Evolutionary conservation across 2,797 vertebrate genomes (phyloP).

Genomic region (Typhlichthys eigenmanni): DNA sequence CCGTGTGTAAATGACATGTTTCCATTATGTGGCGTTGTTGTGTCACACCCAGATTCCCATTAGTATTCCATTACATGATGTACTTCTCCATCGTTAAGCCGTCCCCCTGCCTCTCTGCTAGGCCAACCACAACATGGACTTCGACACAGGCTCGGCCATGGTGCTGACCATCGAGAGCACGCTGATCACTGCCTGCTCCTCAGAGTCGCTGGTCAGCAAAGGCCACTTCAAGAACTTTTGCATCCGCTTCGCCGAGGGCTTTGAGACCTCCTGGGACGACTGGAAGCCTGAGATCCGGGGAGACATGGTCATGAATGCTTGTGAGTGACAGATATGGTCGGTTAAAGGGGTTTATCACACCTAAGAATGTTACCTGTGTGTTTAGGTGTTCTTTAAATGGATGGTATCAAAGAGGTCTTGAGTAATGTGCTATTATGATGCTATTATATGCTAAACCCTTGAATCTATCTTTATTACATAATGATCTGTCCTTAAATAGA

Average conservation of each 20-base stretch:
- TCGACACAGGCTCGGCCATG: constrained; percentile 94
- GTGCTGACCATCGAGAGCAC: constrained; percentile 98
- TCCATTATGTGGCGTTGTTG: too few relatives aligned
- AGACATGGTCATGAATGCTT: constrained; percentile 96
- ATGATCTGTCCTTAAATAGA: background rate
- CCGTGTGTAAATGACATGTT: too few relatives aligned
- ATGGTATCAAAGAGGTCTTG: too few relatives aligned
- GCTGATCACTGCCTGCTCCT: constrained; percentile 97
- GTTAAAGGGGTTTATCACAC: too few relatives aligned
- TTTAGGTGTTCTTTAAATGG: background rate
- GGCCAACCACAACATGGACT: constrained; percentile 92
- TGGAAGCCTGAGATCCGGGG: constrained; percentile 96
- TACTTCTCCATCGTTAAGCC: background rate
- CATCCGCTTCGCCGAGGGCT: constrained; percentile 97
- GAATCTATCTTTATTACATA: background rate
- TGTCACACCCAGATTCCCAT: too few relatives aligned
- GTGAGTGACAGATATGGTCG: constrained; percentile 76
- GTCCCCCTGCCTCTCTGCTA: constrained; percentile 53
- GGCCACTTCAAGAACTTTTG: constrained; percentile 99
- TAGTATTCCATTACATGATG: too few relatives aligned
- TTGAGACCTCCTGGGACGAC: constrained; percentile 98
- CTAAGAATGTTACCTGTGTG: background rate
- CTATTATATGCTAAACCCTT: background rate
- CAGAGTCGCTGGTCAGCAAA: constrained; percentile 98
- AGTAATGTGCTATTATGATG: too few relatives aligned